Percentiles rank a stretch among this genome's conserved stretches.
phyloP scores from a whole-genome alignment of 2,113 vertebrate genomes.

The Taxidea taxus region DNA sequence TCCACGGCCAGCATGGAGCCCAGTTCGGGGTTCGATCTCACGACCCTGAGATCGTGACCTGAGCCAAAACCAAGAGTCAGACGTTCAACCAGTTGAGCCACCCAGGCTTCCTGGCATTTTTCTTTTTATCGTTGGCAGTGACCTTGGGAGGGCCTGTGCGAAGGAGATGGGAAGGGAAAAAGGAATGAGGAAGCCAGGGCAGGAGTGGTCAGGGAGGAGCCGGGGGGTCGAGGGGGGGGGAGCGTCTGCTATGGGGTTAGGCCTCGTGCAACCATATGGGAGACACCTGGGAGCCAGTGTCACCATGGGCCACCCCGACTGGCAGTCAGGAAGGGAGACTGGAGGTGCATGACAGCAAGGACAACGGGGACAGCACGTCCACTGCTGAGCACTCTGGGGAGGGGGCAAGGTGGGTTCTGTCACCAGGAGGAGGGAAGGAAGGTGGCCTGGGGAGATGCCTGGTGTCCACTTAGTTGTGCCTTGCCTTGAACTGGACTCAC shows the following conservation, averaged over 20 bases:
- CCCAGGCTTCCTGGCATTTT: neutral
- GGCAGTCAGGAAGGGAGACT: neutral
- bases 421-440: neutral
- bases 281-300: neutral
- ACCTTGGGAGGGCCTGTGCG: neutral
- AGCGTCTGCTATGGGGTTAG: rapidly evolving
- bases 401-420: rapidly evolving
- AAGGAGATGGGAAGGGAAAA: neutral
- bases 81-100: neutral
- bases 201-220: neutral
- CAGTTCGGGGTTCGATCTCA: neutral
- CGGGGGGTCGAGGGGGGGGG: too few species aligned
- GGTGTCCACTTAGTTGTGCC: neutral
- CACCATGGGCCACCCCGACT: neutral
- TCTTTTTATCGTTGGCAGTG: neutral
- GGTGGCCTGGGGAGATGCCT: neutral
- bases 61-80: neutral
- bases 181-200: rapidly evolving
- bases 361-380: rapidly evolving
- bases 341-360: neutral
- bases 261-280: neutral
- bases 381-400: rapidly evolving
- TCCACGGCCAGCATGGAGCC: neutral
- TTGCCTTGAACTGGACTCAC: neutral
- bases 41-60: neutral